These are phyloP conservation scores for Lamprotornis superbus DNA, from an alignment of 2,113 vertebrate species.

Conservation along the genomic window DNA sequence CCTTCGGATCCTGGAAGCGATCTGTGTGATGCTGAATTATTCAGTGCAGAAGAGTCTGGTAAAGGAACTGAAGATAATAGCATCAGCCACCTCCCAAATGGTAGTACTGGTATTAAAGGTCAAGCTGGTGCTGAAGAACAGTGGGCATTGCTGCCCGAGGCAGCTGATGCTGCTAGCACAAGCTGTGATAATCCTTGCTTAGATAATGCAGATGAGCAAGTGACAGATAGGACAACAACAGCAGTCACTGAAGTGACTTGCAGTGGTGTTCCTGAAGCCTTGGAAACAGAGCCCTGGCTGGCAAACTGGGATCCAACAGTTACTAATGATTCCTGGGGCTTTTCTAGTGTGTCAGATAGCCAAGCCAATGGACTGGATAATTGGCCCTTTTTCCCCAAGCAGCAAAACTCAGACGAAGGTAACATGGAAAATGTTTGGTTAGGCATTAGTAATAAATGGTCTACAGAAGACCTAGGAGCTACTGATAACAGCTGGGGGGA, in stretches of 20 bases:
- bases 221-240: constrained; percentile 7
- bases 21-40: not conserved
- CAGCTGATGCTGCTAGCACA: not conserved
- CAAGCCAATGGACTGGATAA: constrained; percentile 65
- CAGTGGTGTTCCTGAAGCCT: constrained; percentile 31
- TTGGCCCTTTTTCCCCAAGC: constrained; percentile 68
- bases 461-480: constrained; percentile 59
- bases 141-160: not conserved
- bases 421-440: constrained; percentile 59
- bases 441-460: constrained; percentile 68
- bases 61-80: not conserved
- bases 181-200: constrained; percentile 6
- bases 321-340: constrained; percentile 59
- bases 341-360: constrained; percentile 55
- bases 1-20: not conserved
- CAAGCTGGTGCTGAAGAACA: constrained; percentile 23
- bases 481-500: constrained; percentile 52
- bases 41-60: constrained; percentile 17
- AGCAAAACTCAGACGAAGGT: constrained; percentile 49
- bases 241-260: not conserved
- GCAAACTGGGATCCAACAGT: constrained; percentile 69
- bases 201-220: constrained; percentile 12
- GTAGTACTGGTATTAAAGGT: not conserved
- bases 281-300: constrained; percentile 69
- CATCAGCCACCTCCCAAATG: not conserved